A percentile compares a stretch with the other conserved stretches of the same genome.
Evolutionary conservation across 35 echinoderm and acorn worm genomes (phyloP).

Genomic region (Holothuria glaberrima): DNA sequence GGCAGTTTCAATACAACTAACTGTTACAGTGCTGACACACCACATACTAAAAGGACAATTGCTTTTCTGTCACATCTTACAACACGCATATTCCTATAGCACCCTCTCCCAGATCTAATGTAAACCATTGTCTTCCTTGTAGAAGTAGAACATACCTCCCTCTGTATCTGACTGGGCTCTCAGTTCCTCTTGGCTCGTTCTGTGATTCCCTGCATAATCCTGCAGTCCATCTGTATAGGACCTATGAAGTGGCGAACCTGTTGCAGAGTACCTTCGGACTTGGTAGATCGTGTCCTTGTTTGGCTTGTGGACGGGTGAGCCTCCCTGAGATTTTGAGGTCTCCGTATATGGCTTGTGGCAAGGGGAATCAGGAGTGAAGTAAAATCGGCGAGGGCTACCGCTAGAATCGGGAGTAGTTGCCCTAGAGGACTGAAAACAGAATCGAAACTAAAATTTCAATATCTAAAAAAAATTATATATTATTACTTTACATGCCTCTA

Average conservation of each 20-base stretch:
- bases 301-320: slow-evolving; percentile 49
- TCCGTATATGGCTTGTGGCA: slow-evolving; percentile 61
- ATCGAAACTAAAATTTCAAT: not conserved
- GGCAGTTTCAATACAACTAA: no score
- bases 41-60: no score
- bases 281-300: slow-evolving; percentile 47
- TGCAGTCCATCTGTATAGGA: slow-evolving; percentile 59
- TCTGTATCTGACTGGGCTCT: slow-evolving; percentile 60
- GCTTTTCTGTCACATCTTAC: no score
- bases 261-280: slow-evolving; percentile 33
- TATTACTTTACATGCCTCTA: no score
- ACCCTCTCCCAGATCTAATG: no score
- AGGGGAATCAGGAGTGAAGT: slow-evolving; percentile 49
- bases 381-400: slow-evolving; percentile 45
- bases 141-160: slow-evolving; percentile 16
- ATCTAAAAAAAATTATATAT: not conserved
- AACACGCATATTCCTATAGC: no score
- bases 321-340: slow-evolving; percentile 37
- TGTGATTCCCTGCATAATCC: slow-evolving; percentile 17
- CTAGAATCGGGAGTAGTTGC: slow-evolving; percentile 56
- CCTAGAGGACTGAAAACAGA: slow-evolving; percentile 47
- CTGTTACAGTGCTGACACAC: no score
- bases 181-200: slow-evolving; percentile 49
- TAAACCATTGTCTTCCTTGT: no score
- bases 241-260: slow-evolving; percentile 26